Evolutionary conservation across 30 jellyfish, hydroid and myxozoan species (phyloP), one percentile per base, ranked within the genome.

Genomic region (Nemopilema nomurai): DNA sequence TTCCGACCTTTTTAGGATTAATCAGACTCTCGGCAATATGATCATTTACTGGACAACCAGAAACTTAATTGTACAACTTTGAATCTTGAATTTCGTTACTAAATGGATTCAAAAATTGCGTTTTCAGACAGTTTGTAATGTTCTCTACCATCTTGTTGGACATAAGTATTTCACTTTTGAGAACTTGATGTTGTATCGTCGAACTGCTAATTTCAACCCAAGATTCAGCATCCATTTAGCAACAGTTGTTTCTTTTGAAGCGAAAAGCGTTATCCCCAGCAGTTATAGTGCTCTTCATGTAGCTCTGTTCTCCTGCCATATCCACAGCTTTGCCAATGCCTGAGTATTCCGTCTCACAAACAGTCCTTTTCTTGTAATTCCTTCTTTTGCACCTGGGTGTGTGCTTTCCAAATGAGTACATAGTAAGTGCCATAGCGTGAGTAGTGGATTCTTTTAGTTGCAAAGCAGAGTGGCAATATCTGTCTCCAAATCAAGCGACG

Each of bases 271-370:
- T 18, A 83, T 20, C 18, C 92, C 92, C 92, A 71, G 87, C 87
- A 27, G 92, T 84, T 63, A 71, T 84, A 1, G 87, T 71, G 4
- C 32, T 24, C 23, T 62, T 51, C 92, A 84, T 84, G 75, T 63
- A 84, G 25, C 78, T 31, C 51, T 84, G 92, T 57, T 71, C 92
- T 6, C 92, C 92, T 29, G 92, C 92, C 33, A 62, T 50, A 73
- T 84, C 92, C 52, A 80, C 49, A 18, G 89, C 81, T 51, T 79
- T 79, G 18, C 88, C 88, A 0, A 78, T 79, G 62, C 68, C 82
- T 27, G 9, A 41, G 7, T 49, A 69, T 64, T 79, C 6, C 71
- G 30, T 62, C 80, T 49, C 21, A 69, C 80, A 26, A 79, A 83
- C 0, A 83, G 28, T 21, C 81, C 87, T 4, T 62, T 70, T 0